These are phyloP conservation scores for Calliopsis andreniformis DNA, from an alignment of 1,140 invertebrate species.

Conservation along the genomic window DNA sequence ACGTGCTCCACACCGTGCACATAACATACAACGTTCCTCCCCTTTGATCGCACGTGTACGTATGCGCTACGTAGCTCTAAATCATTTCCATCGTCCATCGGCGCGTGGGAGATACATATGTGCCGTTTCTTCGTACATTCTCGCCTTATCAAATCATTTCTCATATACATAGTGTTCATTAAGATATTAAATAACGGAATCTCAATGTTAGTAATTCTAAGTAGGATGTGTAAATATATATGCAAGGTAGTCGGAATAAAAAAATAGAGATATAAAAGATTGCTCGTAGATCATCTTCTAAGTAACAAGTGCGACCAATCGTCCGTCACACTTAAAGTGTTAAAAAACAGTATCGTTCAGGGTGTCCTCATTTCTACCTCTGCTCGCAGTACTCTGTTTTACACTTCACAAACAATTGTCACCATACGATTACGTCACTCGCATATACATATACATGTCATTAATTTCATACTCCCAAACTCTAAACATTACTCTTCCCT, in stretches of 20 bases:
- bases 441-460: neutral
- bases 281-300: too few relatives aligned
- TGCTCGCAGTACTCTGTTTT: neutral
- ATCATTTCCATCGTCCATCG: constrained; percentile 29
- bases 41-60: constrained; percentile 1
- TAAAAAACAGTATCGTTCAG: neutral
- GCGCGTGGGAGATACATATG: neutral
- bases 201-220: too few relatives aligned
- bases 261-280: too few relatives aligned
- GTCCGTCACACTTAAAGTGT: neutral
- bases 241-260: too few relatives aligned
- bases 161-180: too few relatives aligned
- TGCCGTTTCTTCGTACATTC: neutral
- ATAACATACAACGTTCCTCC: neutral
- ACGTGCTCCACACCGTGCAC: constrained; percentile 20
- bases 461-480: neutral
- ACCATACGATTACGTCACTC: neutral
- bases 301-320: neutral
- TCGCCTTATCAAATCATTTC: neutral
- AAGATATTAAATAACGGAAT: neutral
- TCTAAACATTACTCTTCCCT: neutral
- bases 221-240: too few relatives aligned
- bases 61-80: constrained; percentile 38
- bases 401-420: neutral
- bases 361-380: neutral